phyloP scores from a whole-genome alignment of 2,113 vertebrate species.

The Oncorhynchus gorbuscha region DNA sequence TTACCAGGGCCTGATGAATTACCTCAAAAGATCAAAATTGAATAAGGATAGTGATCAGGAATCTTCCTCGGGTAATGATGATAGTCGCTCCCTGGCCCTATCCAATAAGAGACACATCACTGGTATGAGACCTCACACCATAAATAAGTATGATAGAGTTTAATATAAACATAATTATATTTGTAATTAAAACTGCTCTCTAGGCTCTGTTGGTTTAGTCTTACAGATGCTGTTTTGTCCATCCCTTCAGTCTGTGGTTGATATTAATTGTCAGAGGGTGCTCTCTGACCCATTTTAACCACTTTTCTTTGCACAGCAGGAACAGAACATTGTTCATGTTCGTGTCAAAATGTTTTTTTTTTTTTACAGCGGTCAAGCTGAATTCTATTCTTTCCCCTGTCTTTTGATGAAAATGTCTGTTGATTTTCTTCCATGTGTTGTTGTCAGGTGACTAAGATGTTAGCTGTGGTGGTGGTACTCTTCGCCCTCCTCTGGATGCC shows the following conservation, averaged over 20 bases:
- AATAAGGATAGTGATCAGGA: conserved; percentile 21
- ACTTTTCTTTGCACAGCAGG: background rate
- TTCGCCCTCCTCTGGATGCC: conserved; percentile 98
- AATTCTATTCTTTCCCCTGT: background rate
- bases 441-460: conserved; percentile 94
- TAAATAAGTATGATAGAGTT: conserved; percentile 32
- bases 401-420: background rate
- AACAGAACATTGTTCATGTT: background rate
- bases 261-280: conserved; percentile 8
- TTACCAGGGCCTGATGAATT: conserved; percentile 28
- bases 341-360: background rate
- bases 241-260: background rate
- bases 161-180: conserved; percentile 26
- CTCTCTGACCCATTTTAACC: background rate
- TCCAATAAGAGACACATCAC: conserved; percentile 33
- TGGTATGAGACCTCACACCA: conserved; percentile 14
- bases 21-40: conserved; percentile 49
- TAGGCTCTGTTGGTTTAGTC: conserved; percentile 6
- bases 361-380: background rate
- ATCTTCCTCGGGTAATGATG: conserved; percentile 8
- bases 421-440: conserved; percentile 11
- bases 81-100: conserved; percentile 11
- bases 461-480: conserved; percentile 92
- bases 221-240: conserved; percentile 5
- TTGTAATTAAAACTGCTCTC: conserved; percentile 6